Evolutionary conservation across 2,888 invertebrate species (phyloP).

Genomic region (Drosophila nigricruria): DNA sequence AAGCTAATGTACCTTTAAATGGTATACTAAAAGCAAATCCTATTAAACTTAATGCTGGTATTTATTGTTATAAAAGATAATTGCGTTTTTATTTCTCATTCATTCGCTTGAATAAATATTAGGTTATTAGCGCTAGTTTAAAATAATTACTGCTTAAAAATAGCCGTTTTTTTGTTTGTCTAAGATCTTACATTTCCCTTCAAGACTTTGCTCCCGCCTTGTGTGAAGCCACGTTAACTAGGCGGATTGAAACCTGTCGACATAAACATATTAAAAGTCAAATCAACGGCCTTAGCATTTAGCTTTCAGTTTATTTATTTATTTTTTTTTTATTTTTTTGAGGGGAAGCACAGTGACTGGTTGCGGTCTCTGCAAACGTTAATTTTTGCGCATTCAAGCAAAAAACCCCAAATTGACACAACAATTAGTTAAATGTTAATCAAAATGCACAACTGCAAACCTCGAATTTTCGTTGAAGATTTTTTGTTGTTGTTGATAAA

Average conservation of each 20-base stretch:
- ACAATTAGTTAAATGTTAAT: slow-evolving; percentile 72
- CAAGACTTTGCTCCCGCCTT: slow-evolving; percentile 8
- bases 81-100: slow-evolving; percentile 20
- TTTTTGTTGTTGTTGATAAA: slow-evolving; percentile 44
- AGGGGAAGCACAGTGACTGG: slow-evolving; percentile 49
- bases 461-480: slow-evolving; percentile 8
- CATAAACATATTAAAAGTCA: slow-evolving; percentile 10
- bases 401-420: slow-evolving; percentile 58
- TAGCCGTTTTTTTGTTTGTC: not conserved
- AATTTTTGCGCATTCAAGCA: slow-evolving; percentile 49
- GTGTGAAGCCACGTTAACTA: not conserved
- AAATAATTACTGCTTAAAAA: not conserved
- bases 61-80: slow-evolving; percentile 61
- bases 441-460: slow-evolving; percentile 59
- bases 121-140: not conserved
- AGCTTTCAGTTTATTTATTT: slow-evolving; percentile 7
- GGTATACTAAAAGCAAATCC: slow-evolving; percentile 52
- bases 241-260: slow-evolving; percentile 24
- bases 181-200: not conserved
- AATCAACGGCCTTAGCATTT: slow-evolving; percentile 42
- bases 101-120: slow-evolving; percentile 16
- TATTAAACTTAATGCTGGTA: slow-evolving; percentile 73
- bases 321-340: slow-evolving; percentile 1
- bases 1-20: slow-evolving; percentile 23
- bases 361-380: slow-evolving; percentile 59